Base-by-base conservation (phyloP, 2,797 vertebrate species). In the Myoxocephalus aenaeus region DNA sequence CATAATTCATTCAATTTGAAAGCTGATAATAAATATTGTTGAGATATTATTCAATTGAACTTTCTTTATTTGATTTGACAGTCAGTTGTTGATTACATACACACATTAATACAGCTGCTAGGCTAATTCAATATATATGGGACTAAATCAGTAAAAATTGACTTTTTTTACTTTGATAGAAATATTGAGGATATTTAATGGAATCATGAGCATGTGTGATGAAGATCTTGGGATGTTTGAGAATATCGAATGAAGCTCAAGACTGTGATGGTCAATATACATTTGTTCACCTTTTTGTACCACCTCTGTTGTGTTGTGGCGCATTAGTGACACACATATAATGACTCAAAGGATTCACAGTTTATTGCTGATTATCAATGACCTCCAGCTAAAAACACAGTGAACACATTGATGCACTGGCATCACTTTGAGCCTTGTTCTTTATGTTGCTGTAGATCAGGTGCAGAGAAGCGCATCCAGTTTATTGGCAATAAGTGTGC, bases 361-460 rank as follows among this genome's bases (percentile, higher is more conserved):
- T 76, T 79, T 70, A 64, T 65, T 73, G 65, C 15, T 62, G 36
- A 57, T 64, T 67, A 73, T 46, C 69, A 70, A 57, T 50, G 12
- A 59, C 76, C 79, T 65, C 32, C 74, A 77, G 77, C 70, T 82
- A 75, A 84, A 73, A 67, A 79, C 62, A 69, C 44, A 53, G 13
- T n/a, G 40, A 77, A 66, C 53, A 78, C 57, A 50, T 20, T 38
- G 61, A 75, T 46, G 65, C 29, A 77, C 22, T 69, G n/a, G 15
- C 29, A 59, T 32, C 20, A 68, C 65, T 68, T 46, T 42, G 63
- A 29, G 54, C 2, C 25, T 61, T 62, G 13, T 65, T 77, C 70
- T 54, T 59, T 58, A 54, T 38, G 29, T 59, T 51, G 59, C 17
- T 6, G 17, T 42, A 22, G 58, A 57, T 76, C n/a, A 59, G 76